Conservation (phyloP, 1,140 invertebrate genomes). For the Musca domestica region DNA sequence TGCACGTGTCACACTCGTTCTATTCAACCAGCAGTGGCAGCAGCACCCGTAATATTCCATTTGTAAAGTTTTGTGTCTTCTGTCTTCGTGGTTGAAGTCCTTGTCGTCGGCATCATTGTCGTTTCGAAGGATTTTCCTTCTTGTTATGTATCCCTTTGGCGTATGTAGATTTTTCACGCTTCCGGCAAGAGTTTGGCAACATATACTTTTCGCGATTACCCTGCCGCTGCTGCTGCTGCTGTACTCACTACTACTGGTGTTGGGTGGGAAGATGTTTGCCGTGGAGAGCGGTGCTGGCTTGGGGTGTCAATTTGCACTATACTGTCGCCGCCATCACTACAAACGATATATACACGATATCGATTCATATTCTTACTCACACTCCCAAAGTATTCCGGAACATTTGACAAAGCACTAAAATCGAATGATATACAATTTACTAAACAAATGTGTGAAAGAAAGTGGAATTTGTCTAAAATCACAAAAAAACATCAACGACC, state of each 20-base stretch:
- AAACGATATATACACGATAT: background rate
- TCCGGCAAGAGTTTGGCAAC: slow-evolving; percentile 26
- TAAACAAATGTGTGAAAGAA: background rate
- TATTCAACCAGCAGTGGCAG: slow-evolving; percentile 23
- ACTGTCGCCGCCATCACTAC: background rate
- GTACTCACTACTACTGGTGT: background rate
- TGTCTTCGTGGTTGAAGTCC: background rate
- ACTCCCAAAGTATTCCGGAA: background rate
- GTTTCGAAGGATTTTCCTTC: background rate
- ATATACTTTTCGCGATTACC: slow-evolving; percentile 1
- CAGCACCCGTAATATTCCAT: slow-evolving; percentile 24
- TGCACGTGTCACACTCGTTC: background rate
- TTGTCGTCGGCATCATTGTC: background rate
- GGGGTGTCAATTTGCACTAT: slow-evolving; percentile 27
- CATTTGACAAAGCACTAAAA: slow-evolving; percentile 15
- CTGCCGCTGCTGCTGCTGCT: background rate
- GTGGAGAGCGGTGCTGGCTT: background rate
- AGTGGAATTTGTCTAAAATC: background rate
- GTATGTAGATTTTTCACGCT: slow-evolving; percentile 29
- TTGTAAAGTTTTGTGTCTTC: background rate
- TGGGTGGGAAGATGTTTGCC: background rate
- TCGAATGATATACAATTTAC: slow-evolving; percentile 25
- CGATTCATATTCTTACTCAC: background rate
- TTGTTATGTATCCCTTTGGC: slow-evolving; percentile 6
- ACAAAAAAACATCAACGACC: background rate